Base-by-base conservation (phyloP, 2,797 vertebrate species). In the Podarcis siculus region DNA sequence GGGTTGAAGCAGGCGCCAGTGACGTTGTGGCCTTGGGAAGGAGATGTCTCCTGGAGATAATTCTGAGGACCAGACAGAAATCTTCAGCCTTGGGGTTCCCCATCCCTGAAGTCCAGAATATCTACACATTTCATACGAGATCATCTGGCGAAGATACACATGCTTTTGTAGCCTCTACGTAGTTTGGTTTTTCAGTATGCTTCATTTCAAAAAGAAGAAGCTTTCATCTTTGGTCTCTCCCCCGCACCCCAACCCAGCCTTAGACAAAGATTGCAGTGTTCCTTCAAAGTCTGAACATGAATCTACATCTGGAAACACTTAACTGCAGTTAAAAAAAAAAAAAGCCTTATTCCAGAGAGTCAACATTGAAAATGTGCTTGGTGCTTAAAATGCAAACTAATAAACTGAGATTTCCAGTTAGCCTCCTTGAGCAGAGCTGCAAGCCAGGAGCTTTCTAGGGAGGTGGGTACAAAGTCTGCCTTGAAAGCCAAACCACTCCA, bases 231-330 rank as follows among this genome's bases (percentile, higher is more conserved):
- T 77, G 81, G 69, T 78, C 27, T 13, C 5, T 9, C 85, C 66
- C 37, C 39, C 37, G 10, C n/a, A n/a, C 8, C 55, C 2, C 30
- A 45, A 79, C 90, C 45, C 35, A 91, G 81, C 88, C 90, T 83
- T 94, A 91, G 32, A 90, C 86, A 95, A 93, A 95, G 85, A 84
- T 84, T 87, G 75, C 88, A 92, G 82, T 95, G 91, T 94, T 95
- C 93, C 89, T 92, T 93, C 89, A 91, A 86, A 88, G 67, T 37
- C 21, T 88, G 93, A 94, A 91, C 92, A 92, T 84, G 89, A 89
- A 82, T 89, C 90, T 87, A 94, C 95, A 96, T 95, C 94, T 96
- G 95, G 94, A 96, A 96, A 89, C 89, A 95, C 92, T 96, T 95
- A 95, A 86, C 95, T 85, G 86, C 94, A 93, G 94, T 6, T 61